These are phyloP conservation scores for Drosophila lacicola DNA, from an alignment of 2,888 invertebrate species.

Conservation along the genomic window DNA sequence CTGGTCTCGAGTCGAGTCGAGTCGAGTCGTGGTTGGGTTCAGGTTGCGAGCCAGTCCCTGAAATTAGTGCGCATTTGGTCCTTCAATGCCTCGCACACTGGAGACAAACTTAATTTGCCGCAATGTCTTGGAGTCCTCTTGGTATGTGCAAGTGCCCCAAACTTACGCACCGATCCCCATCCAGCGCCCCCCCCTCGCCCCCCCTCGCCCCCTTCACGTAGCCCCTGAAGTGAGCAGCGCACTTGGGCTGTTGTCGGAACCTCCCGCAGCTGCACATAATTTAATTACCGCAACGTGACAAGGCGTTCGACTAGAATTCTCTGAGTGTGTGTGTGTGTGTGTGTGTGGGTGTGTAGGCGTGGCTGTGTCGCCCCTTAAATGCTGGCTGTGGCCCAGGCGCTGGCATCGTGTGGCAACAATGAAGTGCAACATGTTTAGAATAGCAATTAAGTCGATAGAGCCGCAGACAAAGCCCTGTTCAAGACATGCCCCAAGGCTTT, in stretches of 20 bases:
- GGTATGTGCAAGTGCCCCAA: too few relatives aligned
- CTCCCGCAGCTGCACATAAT: conserved; percentile 63
- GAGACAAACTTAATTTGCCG: conserved; percentile 57
- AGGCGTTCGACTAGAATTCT: conserved; percentile 40
- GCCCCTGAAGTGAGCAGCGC: neutral
- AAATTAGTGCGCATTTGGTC: conserved; percentile 8
- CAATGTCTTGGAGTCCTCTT: conserved; percentile 30
- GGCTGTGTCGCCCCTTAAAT: neutral
- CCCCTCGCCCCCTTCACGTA: too few relatives aligned
- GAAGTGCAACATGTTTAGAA: conserved; percentile 75
- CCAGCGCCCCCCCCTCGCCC: too few relatives aligned
- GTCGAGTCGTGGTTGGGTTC: too few relatives aligned
- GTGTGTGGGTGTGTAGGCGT: conserved; percentile 10
- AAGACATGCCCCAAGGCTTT: conserved; percentile 17
- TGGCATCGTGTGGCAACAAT: conserved; percentile 60
- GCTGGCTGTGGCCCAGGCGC: conserved; percentile 17
- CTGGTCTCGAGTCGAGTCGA: too few relatives aligned
- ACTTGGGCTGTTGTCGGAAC: conserved; percentile 4
- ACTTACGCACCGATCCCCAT: neutral
- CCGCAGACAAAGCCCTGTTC: conserved; percentile 32
- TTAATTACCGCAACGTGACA: conserved; percentile 70
- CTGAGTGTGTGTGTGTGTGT: conserved; percentile 13
- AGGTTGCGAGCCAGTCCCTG: neutral
- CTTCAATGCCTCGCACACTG: conserved; percentile 23
- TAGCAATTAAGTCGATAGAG: conserved; percentile 69